A percentile compares a stretch with the other conserved stretches of the same genome.
Evolutionary conservation across 1,140 invertebrate species (phyloP).

Genomic region (Arctopsyche grandis): DNA sequence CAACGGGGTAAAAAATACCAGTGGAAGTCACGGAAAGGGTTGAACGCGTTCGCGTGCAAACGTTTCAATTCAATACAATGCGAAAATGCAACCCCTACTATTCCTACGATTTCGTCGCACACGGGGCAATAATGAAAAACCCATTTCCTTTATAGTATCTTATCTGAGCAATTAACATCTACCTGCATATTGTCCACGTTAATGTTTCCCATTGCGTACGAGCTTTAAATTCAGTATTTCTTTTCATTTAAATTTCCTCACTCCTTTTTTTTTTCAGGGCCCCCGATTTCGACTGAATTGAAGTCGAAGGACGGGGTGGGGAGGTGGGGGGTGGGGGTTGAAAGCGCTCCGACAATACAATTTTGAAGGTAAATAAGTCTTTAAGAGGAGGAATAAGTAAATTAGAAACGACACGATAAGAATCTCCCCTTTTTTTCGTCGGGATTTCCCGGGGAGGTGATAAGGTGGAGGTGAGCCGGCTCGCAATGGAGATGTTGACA

Average conservation of each 20-base stretch:
- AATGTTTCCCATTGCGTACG: constrained; percentile 47
- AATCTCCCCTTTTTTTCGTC: constrained; percentile 67
- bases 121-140: constrained; percentile 50
- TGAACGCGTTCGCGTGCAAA: constrained; percentile 22
- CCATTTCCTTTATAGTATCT: constrained; percentile 50
- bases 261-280: not conserved
- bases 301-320: too few species aligned
- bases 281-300: not conserved
- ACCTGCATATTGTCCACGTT: constrained; percentile 53
- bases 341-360: constrained; percentile 62
- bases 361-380: constrained; percentile 73
- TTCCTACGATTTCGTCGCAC: not conserved
- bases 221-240: not conserved
- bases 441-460: constrained; percentile 30
- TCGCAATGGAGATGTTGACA: constrained; percentile 52
- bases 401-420: constrained; percentile 74
- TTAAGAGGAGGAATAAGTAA: constrained; percentile 73
- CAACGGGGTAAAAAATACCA: not conserved
- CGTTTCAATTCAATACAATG: constrained; percentile 8
- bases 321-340: not conserved
- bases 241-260: not conserved
- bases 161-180: constrained; percentile 53
- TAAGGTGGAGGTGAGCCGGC: not conserved
- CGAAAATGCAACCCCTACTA: not conserved
- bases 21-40: not conserved